Conservation (phyloP, 2,888 invertebrate species). For the Biston stratarius region DNA sequence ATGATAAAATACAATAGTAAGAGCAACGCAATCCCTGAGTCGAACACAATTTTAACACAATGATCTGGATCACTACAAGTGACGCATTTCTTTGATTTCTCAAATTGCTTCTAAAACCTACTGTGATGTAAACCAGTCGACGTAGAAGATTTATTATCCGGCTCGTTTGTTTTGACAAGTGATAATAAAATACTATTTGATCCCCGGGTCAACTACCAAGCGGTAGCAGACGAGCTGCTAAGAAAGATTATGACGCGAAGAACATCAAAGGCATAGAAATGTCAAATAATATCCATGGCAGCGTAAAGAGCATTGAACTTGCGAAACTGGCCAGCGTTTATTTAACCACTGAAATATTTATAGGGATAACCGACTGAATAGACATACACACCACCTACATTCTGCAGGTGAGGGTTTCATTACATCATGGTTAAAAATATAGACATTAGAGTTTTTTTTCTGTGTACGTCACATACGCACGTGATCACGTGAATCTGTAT, state of each 20-base stretch:
- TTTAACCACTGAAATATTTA: conserved; percentile 20
- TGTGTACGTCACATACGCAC: conserved; percentile 12
- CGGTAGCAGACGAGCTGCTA: conserved; percentile 37
- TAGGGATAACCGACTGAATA: conserved; percentile 26
- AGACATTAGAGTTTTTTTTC: conserved; percentile 1
- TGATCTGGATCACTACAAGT: conserved; percentile 26
- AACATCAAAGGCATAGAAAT: conserved; percentile 55
- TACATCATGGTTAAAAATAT: conserved; percentile 18
- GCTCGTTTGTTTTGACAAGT: conserved; percentile 50
- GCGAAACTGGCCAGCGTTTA: conserved; percentile 20
- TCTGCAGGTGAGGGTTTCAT: conserved; percentile 2
- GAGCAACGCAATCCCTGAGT: conserved; percentile 4
- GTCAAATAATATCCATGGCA: conserved; percentile 47
- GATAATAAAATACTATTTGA: conserved; percentile 52
- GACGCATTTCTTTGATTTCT: conserved; percentile 32
- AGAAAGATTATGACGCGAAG: conserved; percentile 51
- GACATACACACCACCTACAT: conserved; percentile 14
- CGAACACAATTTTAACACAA: conserved; percentile 6
- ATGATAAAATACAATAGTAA: background rate
- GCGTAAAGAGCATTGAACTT: conserved; percentile 54
- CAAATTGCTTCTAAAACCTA: conserved; percentile 21
- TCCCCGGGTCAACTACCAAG: conserved; percentile 35
- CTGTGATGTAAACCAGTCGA: conserved; percentile 37
- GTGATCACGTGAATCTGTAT: conserved; percentile 7
- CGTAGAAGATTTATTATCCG: conserved; percentile 38